Percentiles rank a stretch among this genome's conserved stretches.
These are phyloP conservation scores for Anolis carolinensis DNA, from an alignment of 2,113 vertebrate genomes.

Conservation along the genomic window DNA sequence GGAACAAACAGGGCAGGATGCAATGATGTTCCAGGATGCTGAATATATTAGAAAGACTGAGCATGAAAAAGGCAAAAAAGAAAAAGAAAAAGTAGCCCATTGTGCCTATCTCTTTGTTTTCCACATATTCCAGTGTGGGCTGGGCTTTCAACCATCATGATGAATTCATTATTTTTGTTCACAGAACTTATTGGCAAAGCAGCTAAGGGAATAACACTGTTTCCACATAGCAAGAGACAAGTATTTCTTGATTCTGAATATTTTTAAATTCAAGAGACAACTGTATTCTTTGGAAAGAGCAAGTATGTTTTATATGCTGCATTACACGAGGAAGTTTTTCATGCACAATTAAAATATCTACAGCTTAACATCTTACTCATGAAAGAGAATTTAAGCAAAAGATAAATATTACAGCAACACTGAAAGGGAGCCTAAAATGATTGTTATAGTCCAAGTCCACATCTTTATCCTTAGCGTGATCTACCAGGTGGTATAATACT, in stretches of 20 bases:
- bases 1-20: conserved; percentile 39
- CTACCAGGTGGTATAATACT: not conserved
- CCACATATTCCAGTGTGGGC: not conserved
- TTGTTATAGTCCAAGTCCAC: not conserved
- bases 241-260: conserved; percentile 28
- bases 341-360: not conserved
- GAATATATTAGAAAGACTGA: conserved; percentile 17
- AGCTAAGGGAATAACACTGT: not conserved
- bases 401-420: not conserved
- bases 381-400: conserved; percentile 7
- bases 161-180: conserved; percentile 34
- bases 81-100: not conserved
- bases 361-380: not conserved
- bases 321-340: not conserved
- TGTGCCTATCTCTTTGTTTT: not conserved
- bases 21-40: conserved; percentile 41
- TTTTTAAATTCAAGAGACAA: conserved; percentile 28
- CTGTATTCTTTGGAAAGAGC: conserved; percentile 41
- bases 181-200: not conserved
- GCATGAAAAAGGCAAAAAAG: not conserved
- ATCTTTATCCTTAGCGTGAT: conserved; percentile 31
- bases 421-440: conserved; percentile 4
- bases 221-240: conserved; percentile 36
- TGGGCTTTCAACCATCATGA: conserved; percentile 1
- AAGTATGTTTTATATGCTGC: conserved; percentile 6